Conservation (phyloP, 2,888 invertebrate genomes). For the Tipula helvola region DNA sequence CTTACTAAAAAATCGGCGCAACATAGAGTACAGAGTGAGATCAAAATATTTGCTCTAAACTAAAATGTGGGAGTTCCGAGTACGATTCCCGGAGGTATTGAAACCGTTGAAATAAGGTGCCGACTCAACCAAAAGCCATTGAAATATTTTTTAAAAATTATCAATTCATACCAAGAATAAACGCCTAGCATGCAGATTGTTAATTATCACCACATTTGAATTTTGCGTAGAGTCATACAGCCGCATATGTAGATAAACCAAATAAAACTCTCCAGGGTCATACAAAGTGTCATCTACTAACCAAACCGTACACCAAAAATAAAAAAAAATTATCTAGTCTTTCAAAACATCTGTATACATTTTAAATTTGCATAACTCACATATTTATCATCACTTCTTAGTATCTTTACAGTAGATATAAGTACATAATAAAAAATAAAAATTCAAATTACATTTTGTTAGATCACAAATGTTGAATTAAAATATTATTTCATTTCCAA, state of each 20-base stretch:
- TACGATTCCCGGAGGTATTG: too few species aligned
- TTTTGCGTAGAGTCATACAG: not conserved
- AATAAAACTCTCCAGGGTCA: not conserved
- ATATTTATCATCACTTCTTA: not conserved
- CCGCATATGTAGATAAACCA: not conserved
- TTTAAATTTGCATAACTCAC: slow-evolving; percentile 4
- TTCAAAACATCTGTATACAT: not conserved
- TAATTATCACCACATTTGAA: not conserved
- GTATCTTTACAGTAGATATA: not conserved
- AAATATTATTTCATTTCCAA: not conserved
- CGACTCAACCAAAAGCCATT: too few species aligned
- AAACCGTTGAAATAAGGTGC: too few species aligned
- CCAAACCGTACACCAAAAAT: not conserved
- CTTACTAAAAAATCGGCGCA: too few species aligned
- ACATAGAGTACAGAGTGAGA: too few species aligned
- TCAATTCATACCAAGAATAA: too few species aligned
- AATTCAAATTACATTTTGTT: not conserved
- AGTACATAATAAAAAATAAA: not conserved
- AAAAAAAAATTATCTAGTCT: not conserved
- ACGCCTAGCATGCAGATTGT: too few species aligned
- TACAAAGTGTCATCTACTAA: not conserved
- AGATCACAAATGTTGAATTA: not conserved
- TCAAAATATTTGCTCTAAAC: too few species aligned
- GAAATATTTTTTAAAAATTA: too few species aligned
- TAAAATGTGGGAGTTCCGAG: too few species aligned